Base-by-base conservation (phyloP, 2,113 vertebrate species). In the Stegastes partitus region DNA sequence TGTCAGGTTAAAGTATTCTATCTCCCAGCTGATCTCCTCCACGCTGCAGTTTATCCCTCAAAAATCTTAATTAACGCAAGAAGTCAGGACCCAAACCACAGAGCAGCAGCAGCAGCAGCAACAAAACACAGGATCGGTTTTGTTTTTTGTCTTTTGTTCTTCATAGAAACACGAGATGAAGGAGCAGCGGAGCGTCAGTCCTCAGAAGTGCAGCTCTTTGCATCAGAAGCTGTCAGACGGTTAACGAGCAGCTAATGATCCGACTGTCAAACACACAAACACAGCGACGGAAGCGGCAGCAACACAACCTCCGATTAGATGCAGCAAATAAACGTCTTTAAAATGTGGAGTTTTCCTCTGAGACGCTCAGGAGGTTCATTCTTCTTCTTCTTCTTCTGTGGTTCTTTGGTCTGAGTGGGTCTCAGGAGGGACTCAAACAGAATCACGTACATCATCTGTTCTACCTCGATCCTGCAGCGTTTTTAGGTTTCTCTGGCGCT, bases 221-320 rank as follows among this genome's bases (percentile, higher is more conserved):
- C 42, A n/a, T 54, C 50, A 39, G 22, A 54, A 34, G 0, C 21
- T 68, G 64, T 59, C 45, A 44, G 64, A 58, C 50, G 50, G 42
- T 37, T 61, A 51, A 62, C 56, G 39, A 62, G 69, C 57, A 44
- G 57, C 19, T 51, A 79, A 79, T 53, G 54, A 67, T 59, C 44
- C 54, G n/a, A 44, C 22, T 49, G 25, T 66, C 54, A 67, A 67
- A 79, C 54, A 66, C 61, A 58, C 28, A 56, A 34, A 25, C 26
- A 9, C 34, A 34, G 4, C 34, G 9, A 34, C 34, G 4, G 4
- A 34, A 4, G 31, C 37, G 23, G 15, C 6, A 22, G 12, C 55
- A n/a, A n/a, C n/a, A n/a, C n/a, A n/a, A 80, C 62, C 54, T 80
- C 44, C 59, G 2, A 28, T 79, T 25, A 58, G n/a, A 47, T 15